Evolutionary conservation across 2,888 invertebrate species (phyloP), one percentile per base, ranked within the genome.

Genomic region (Sipha maydis): DNA sequence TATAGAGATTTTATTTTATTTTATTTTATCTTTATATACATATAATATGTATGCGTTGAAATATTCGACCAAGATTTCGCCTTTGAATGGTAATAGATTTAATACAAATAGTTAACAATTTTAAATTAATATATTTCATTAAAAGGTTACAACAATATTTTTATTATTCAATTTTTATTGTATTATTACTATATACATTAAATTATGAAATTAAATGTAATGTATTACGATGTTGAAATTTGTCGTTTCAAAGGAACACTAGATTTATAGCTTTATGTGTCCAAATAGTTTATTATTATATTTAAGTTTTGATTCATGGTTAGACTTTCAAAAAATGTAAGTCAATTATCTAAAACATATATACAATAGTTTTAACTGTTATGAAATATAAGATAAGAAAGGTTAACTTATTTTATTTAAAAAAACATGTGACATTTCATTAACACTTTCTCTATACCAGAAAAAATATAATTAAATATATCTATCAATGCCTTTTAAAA

Each of bases 381-480:
- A 3, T 56, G 34, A 76, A 19, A 28, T 21, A 84, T 84, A 61
- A 76, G 21, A 28, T 61, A 38, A 38, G 11, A 76, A 34, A n/a
- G 19, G 21, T 76, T 28, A 28, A 41, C 25, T 75, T 34, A n/a
- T 1, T n/a, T 67, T 83, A 9, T 31, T n/a, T 19, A 75, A 38
- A 76, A 76, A 11, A 21, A 69, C 19, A 76, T 56, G 38, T 7
- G 77, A 25, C 67, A 48, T 85, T 85, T 85, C n/a, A 19, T 85
- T 31, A 19, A n/a, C 31, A 78, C 85, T 85, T 85, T 85, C 85
- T 69, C 85, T 69, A 69, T 0, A 69, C 69, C 17, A n/a, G 77
- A 85, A 31, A n/a, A 67, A 76, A 48, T 19, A 48, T n/a, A 48
- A 31, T 67, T 41, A 61, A 38, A 41, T 31, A 67, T 76, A 41